Percentiles rank a stretch among this genome's conserved stretches.
These are phyloP conservation scores for Gnatocerus cornutus DNA, from an alignment of 2,888 invertebrate genomes.

Conservation along the genomic window DNA sequence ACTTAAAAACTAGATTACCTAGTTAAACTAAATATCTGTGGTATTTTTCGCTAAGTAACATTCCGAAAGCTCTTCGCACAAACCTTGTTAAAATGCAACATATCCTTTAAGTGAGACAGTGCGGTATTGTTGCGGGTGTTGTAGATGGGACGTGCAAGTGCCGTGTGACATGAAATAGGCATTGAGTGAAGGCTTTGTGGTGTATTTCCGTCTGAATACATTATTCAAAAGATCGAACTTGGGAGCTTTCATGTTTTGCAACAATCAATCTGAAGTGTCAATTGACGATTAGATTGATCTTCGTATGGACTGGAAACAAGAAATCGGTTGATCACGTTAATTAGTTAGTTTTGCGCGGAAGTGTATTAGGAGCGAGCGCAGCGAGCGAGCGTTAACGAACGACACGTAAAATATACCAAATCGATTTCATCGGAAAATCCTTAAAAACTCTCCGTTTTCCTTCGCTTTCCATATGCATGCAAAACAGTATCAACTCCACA, in stretches of 20 bases:
- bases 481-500: background rate
- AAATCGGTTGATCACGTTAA: background rate
- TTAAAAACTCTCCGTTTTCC: no score
- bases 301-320: background rate
- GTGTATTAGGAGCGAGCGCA: no score
- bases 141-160: conserved; percentile 32
- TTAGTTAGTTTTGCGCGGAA: no score
- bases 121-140: conserved; percentile 43
- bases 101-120: conserved; percentile 37
- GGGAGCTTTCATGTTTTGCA: conserved; percentile 10
- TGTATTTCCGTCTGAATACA: conserved; percentile 38
- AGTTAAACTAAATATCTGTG: no score
- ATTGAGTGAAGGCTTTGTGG: conserved; percentile 44
- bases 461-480: background rate
- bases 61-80: background rate
- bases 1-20: no score
- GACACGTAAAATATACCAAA: no score
- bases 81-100: conserved; percentile 40
- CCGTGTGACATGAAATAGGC: conserved; percentile 34
- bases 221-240: conserved; percentile 44
- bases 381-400: no score
- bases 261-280: conserved; percentile 11
- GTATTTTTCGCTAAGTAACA: no score
- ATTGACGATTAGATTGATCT: conserved; percentile 12
- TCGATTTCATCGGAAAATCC: no score